Evolutionary conservation across 2,797 vertebrate genomes (phyloP), one percentile per base, ranked within the genome.

Genomic region (Dendrocincla tyrannina): DNA sequence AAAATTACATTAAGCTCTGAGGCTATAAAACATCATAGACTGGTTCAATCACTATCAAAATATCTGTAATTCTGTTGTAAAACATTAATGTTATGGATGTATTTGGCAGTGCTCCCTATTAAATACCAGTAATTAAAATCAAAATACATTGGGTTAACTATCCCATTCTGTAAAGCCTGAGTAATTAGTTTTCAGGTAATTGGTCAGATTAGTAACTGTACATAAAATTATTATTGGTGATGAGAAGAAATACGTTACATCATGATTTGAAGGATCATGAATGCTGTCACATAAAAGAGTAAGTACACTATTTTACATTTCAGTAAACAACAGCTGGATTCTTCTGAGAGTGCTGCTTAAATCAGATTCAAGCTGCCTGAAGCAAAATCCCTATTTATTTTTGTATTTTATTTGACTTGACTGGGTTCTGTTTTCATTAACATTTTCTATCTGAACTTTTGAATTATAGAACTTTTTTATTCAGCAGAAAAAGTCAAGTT

Each of bases 341-440:
- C 96, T 98, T 98, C 93, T 92, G 96, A 96, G 76, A 91, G 78
- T 75, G 53, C 78, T 75, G 64, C 97, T 97, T 97, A 98, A 98
- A 98, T 98, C 97, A 97, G 49, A 97, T 93, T 96, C 97, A 92
- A 88, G 77, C 93, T 91, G 95, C 97, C 96, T 94, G 80, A 86
- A 98, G 94, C 92, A 96, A 97, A 97, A 96, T 95, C 85, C 67
- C 90, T 94, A 86, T 97, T 98, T 97, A 96, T 97, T 98, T 98
- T 96, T 23, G 67, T 97, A 90, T 93, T 97, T 97, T 97, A 97
- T 97, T 97, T 97, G 89, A 96, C 91, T 97, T 97, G 90, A 96
- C 92, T 96, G 87, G 33, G 55, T 96, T 97, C 87, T 97, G 95
- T 96, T 98, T 98, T 97, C 96, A 96, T 97, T 97, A 97, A 95